Base-by-base conservation (phyloP, 2,888 invertebrate species). In the Cheilosia impressa region DNA sequence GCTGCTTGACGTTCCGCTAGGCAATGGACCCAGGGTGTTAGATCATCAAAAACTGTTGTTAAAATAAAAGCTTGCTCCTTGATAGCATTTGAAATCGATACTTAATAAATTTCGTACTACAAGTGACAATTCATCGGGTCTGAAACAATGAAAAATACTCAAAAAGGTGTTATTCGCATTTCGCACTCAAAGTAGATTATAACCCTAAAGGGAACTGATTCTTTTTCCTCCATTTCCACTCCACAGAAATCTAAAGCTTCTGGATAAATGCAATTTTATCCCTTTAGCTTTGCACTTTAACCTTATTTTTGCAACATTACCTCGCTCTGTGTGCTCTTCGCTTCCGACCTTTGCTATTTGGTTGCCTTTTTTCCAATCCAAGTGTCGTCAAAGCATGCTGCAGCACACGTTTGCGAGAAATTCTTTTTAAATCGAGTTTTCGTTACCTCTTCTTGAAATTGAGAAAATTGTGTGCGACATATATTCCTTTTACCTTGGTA, bases 181-280 rank as follows among this genome's bases (percentile, higher is more conserved):
- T n/a, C 24, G 34, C 19, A 24, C 24, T 19, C 17, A 7, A 55
- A 66, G 55, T 66, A 24, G 53, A 53, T 66, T 66, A 47, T 19
- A 47, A 9, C 34, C 50, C 47, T 10, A 34, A 13, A 31, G 34
- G 34, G 6, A 34, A 15, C 19, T 34, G 19, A 34, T 50, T 22
- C 27, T 41, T 22, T 52, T 27, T 22, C n/a, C 10, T 6, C 4
- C 43, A 6, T 53, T 53, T 66, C 2, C 0, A 5, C 4, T 17
- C n/a, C 38, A 17, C 31, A 38, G 24, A 15, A 19, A 63, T 22
- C 13, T 43, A 57, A 57, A 34, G 43, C 15, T 45, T 34, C 27
- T 57, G 9, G 22, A 45, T 45, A 69, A 57, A 69, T 69, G 68
- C 68, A 69, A 57, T 69, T 69, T 57, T 27, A 68, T 55, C 55